Base-by-base conservation (phyloP, 1,140 invertebrate genomes). In the Drosophila azteca region DNA sequence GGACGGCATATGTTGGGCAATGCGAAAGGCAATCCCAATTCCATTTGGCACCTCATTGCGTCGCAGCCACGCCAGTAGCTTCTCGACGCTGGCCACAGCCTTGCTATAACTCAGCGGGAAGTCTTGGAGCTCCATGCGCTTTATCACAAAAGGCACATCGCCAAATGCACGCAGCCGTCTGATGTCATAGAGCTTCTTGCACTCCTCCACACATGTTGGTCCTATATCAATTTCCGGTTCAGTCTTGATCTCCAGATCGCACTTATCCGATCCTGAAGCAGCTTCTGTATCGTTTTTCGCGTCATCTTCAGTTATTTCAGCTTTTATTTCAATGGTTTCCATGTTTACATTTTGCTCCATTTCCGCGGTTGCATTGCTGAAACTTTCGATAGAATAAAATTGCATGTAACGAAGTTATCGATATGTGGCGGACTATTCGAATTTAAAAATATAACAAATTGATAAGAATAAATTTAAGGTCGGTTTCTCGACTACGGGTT, bases 101-200 rank as follows among this genome's bases (percentile, higher is more conserved):
- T 64, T 61, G 6, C 4, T 17, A 39, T 88, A 88, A n/a, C 55
- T 71, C n/a, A 89, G 52, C 6, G 41, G 44, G 7, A 60, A 49
- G n/a, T 88, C 83, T 20, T 77, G 26, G 1, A 58, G 58, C 13
- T 88, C 79, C 84, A 77, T 68, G 3, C 83, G 83, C 43, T 72
- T 83, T n/a, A 88, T 83, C 0, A 88, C n/a, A 43, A 83, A 77
- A 0, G 76, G 68, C 2, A 84, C 79, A 45, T 88, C 66, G 2
- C 62, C 65, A 43, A 73, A 88, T 7, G 31, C 13, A 6, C 54
- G 54, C 4, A 88, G 44, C 35, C 65, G 43, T 26, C 43, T 39
- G 22, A 83, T 68, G 22, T 88, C 79, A 31, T 62, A 88, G 0
- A 88, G 46, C 29, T 79, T 88, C 17, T 17, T 35, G 0, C 29